phyloP scores from a whole-genome alignment of 2,888 invertebrate species.

The Rhamnusium bicolor region DNA sequence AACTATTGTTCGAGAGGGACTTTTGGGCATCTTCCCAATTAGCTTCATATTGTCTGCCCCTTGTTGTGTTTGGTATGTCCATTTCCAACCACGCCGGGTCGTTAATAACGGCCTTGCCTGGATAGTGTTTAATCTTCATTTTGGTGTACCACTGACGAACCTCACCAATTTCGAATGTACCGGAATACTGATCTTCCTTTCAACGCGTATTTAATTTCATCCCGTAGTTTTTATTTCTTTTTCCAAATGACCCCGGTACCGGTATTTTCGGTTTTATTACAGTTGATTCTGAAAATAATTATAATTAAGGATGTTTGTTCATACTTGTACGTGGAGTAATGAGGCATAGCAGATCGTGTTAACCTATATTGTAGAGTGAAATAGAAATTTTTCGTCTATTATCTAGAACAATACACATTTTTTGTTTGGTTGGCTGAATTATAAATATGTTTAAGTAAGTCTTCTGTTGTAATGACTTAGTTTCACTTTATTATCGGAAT shows the following conservation, averaged over 20 bases:
- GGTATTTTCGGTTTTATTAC: constrained; percentile 25
- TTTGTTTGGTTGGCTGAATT: constrained; percentile 33
- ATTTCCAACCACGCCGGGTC: constrained; percentile 77
- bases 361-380: constrained; percentile 36
- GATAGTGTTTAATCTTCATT: constrained; percentile 90
- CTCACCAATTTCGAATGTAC: not conserved
- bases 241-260: not conserved
- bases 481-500: constrained; percentile 28
- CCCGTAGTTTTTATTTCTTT: constrained; percentile 19
- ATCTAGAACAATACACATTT: constrained; percentile 39
- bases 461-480: constrained; percentile 31
- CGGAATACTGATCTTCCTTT: not conserved
- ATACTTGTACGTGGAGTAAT: constrained; percentile 29
- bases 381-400: constrained; percentile 31
- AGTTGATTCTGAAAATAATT: constrained; percentile 44
- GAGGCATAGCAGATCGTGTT: constrained; percentile 41
- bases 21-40: constrained; percentile 86
- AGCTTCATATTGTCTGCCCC: constrained; percentile 84
- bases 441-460: constrained; percentile 11
- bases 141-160: constrained; percentile 23
- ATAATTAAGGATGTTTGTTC: constrained; percentile 23
- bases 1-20: constrained; percentile 71
- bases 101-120: constrained; percentile 83
- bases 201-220: not conserved
- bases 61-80: constrained; percentile 80